Conservation (phyloP, 2,113 vertebrate species). For the Apteryx owenii region DNA sequence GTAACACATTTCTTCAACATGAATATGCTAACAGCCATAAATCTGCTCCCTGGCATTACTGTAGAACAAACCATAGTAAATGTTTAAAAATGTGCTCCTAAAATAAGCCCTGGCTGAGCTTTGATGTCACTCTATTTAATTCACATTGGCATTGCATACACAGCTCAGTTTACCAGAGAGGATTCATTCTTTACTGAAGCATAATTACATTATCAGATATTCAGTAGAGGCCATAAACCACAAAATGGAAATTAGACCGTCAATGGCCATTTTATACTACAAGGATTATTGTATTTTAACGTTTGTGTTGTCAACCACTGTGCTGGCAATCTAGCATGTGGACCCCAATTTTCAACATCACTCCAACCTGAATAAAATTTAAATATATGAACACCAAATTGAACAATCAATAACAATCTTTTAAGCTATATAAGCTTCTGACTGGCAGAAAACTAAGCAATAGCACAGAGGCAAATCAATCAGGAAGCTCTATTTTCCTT, state of each 20-base stretch:
- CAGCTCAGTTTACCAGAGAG: constrained; percentile 72
- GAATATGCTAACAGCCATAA: constrained; percentile 62
- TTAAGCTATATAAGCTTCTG: constrained; percentile 54
- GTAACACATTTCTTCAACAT: constrained; percentile 60
- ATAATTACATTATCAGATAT: constrained; percentile 81
- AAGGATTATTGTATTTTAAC: constrained; percentile 75
- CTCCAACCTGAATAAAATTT: constrained; percentile 77
- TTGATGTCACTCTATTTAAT: constrained; percentile 76
- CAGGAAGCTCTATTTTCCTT: constrained; percentile 52
- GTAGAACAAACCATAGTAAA: constrained; percentile 69
- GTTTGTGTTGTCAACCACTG: constrained; percentile 64
- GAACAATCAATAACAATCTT: constrained; percentile 70
- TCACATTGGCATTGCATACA: constrained; percentile 71
- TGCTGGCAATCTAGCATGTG: constrained; percentile 46
- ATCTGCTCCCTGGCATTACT: constrained; percentile 57
- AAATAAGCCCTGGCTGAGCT: constrained; percentile 67
- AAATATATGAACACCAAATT: constrained; percentile 71
- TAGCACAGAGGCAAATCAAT: constrained; percentile 31
- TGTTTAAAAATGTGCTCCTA: constrained; percentile 67
- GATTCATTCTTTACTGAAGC: constrained; percentile 73
- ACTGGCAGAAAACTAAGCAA: constrained; percentile 62
- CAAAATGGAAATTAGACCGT: constrained; percentile 77
- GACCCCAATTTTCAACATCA: constrained; percentile 72
- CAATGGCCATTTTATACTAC: constrained; percentile 71
- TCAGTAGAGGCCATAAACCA: constrained; percentile 78